Evolutionary conservation across 2,888 invertebrate genomes (phyloP), one percentile per base, ranked within the genome.

Genomic region (Agrochola lychnidis): DNA sequence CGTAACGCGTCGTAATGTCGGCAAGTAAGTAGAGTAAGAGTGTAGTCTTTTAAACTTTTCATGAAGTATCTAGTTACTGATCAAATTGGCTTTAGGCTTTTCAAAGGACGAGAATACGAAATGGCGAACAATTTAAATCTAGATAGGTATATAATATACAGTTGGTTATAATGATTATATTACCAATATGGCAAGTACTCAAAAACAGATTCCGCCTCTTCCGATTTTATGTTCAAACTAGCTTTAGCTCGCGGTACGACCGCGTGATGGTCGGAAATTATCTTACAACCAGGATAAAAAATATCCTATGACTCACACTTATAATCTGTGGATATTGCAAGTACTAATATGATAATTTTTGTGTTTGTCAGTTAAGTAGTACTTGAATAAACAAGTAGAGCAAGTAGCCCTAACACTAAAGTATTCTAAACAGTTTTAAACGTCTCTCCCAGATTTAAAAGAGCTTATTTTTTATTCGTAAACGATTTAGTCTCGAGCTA

Each of bases 391-490:
- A 19, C 19, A 45, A 45, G 25, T n/a, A 16, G n/a, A 14, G 9
- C 30, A 67, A 22, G 22, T 51, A 51, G 48, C 67, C 1, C 9
- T 22, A 67, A 14, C 51, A 36, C 22, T 51, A 36, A 22, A 51
- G 30, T 30, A 36, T 67, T 67, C 51, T 19, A 25, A 71, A 63
- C 56, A 48, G 51, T 81, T 73, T 79, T 36, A 62, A 77, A 64
- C 57, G 42, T 40, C 40, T 57, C 36, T 45, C 16, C 40, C 36
- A 67, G 62, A 79, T 83, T 83, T 73, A 59, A 73, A 40, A 62
- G 25, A 56, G 62, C 56, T 45, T 74, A 19, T 82, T 79, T 81
- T 82, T 86, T 81, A 78, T 81, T 72, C 67, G 70, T 66, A 84
- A 85, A 73, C 76, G 81, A 62, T 81, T 86, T 67, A 81, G 69